phyloP scores from a whole-genome alignment of 1,140 invertebrate genomes.

The Drosophila seguyi region DNA sequence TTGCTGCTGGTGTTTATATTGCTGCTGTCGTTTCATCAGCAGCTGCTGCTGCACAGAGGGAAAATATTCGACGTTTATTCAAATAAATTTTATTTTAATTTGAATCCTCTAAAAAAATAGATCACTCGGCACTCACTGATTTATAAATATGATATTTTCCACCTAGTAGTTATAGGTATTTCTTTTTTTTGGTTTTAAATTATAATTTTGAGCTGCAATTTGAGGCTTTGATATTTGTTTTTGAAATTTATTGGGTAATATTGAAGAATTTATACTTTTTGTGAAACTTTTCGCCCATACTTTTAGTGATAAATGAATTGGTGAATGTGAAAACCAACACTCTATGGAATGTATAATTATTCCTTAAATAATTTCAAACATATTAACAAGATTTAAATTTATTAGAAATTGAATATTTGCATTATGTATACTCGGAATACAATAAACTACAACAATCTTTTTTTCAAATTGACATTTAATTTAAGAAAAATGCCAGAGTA shows the following conservation, averaged over 20 bases:
- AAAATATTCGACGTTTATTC: not conserved
- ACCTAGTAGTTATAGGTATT: not conserved
- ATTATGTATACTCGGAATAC: not conserved
- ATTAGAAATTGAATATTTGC: not conserved
- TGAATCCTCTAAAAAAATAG: no score
- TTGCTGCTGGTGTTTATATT: constrained; percentile 57
- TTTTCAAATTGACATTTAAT: not conserved
- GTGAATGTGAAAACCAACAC: no score
- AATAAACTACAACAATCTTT: not conserved
- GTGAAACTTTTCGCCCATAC: not conserved
- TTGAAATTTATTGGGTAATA: not conserved
- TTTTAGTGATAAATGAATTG: not conserved
- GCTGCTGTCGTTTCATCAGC: constrained; percentile 74
- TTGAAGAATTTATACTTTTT: not conserved
- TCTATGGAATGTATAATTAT: no score
- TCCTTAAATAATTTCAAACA: not conserved
- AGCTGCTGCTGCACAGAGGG: constrained; percentile 55
- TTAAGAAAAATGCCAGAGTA: no score
- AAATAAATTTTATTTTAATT: not conserved
- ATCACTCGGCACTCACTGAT: not conserved
- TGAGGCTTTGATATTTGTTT: not conserved
- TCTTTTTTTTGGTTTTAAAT: not conserved
- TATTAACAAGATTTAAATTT: not conserved
- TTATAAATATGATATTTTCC: not conserved
- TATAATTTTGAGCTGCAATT: not conserved